These are phyloP conservation scores for Drosophila equinoxialis DNA, from an alignment of 1,140 invertebrate genomes.

Conservation along the genomic window DNA sequence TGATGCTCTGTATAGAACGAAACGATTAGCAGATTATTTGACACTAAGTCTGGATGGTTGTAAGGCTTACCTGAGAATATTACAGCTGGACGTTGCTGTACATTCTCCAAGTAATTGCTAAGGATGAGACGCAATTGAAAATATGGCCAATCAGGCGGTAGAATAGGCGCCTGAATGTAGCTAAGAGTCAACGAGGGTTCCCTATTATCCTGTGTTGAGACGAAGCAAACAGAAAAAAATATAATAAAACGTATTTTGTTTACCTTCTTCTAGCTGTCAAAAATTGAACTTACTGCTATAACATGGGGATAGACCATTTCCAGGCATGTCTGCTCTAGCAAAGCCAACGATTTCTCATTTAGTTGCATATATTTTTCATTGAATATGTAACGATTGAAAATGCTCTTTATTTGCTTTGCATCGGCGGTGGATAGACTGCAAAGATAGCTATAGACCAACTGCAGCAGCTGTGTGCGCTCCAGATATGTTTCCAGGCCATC, in stretches of 20 bases:
- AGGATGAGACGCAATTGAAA: conserved; percentile 70
- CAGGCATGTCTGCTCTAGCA: conserved; percentile 63
- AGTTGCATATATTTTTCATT: conserved; percentile 60
- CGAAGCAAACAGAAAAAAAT: neutral
- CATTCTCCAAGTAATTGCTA: conserved; percentile 74
- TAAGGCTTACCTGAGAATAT: conserved; percentile 62
- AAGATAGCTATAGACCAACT: conserved; percentile 72
- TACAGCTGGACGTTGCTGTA: conserved; percentile 57
- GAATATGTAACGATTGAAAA: conserved; percentile 73
- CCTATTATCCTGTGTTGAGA: conserved; percentile 59
- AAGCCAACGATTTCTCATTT: conserved; percentile 44
- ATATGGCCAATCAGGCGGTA: conserved; percentile 77
- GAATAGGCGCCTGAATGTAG: conserved; percentile 62
- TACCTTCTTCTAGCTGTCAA: too few relatives aligned
- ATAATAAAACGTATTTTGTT: neutral
- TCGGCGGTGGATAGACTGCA: conserved; percentile 65
- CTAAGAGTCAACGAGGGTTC: conserved; percentile 67
- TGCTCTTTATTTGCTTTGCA: conserved; percentile 65
- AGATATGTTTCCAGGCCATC: conserved; percentile 64
- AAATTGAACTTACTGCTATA: conserved; percentile 57
- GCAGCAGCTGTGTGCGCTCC: conserved; percentile 54
- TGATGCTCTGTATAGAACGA: conserved; percentile 60
- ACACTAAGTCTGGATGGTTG: neutral
- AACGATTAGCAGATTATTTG: neutral
- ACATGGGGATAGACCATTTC: conserved; percentile 72